phyloP scores from a whole-genome alignment of 2,113 vertebrate genomes.

The Scortum barcoo region DNA sequence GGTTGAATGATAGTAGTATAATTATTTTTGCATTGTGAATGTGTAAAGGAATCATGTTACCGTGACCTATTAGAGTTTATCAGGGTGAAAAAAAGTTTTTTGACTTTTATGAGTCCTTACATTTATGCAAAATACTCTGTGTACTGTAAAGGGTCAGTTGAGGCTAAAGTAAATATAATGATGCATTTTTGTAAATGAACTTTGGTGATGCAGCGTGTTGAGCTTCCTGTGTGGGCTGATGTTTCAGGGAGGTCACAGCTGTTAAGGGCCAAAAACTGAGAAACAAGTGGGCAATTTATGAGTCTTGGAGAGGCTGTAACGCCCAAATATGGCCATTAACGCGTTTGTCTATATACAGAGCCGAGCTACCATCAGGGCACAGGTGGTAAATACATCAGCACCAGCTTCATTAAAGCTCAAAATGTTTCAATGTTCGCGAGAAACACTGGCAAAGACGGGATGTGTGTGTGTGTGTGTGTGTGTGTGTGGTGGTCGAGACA shows the following conservation, averaged over 20 bases:
- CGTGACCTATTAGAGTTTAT: too few species aligned
- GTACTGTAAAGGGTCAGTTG: too few species aligned
- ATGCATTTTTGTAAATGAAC: too few species aligned
- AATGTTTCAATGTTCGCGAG: not conserved
- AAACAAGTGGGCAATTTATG: conserved; percentile 21
- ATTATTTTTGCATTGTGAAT: too few species aligned
- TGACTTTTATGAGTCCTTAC: too few species aligned
- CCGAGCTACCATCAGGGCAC: not conserved
- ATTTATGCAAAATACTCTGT: too few species aligned
- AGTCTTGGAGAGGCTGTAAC: not conserved
- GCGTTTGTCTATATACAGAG: not conserved
- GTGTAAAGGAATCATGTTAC: too few species aligned
- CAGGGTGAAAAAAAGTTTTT: too few species aligned
- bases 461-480: conserved; percentile 2
- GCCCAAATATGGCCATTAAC: too few species aligned
- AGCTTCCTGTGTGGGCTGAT: conserved; percentile 20
- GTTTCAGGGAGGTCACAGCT: conserved; percentile 6
- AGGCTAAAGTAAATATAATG: too few species aligned
- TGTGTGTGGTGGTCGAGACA: not conserved
- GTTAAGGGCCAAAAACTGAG: not conserved
- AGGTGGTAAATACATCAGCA: not conserved
- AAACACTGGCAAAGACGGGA: too few species aligned
- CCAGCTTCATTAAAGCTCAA: not conserved
- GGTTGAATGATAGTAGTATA: too few species aligned
- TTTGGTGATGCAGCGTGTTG: conserved; percentile 15